Percentiles rank a stretch among this genome's conserved stretches.
These are phyloP conservation scores for Rousettus madagascariensis DNA, from an alignment of 2,797 vertebrate genomes.

Conservation along the genomic window DNA sequence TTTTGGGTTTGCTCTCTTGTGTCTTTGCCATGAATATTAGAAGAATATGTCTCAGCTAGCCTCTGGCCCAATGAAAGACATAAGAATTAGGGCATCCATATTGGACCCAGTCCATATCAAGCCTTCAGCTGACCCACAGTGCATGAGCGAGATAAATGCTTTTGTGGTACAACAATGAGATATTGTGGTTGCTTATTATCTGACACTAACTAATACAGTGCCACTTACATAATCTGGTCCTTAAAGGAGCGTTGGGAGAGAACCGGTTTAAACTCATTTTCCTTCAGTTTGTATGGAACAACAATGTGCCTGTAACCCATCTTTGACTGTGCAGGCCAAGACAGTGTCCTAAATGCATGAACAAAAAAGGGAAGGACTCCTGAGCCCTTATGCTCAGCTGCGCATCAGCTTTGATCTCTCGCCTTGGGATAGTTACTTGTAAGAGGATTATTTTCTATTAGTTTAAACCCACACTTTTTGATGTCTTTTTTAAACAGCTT, in stretches of 20 bases:
- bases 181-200: not conserved
- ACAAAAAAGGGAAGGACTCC: not conserved
- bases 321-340: not conserved
- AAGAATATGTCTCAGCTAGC: not conserved
- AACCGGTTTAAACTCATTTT: not conserved
- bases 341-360: not conserved
- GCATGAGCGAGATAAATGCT: not conserved
- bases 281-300: not conserved
- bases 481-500: not conserved
- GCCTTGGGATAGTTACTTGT: not conserved
- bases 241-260: not conserved
- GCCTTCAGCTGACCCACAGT: not conserved
- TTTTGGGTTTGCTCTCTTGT: not conserved
- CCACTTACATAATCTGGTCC: not conserved
- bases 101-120: not conserved
- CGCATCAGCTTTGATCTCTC: not conserved
- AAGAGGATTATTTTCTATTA: not conserved
- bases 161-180: not conserved
- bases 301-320: not conserved
- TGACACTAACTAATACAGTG: not conserved
- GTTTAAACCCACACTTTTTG: not conserved
- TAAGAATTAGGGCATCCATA: not conserved
- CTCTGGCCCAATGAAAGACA: not conserved
- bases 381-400: not conserved
- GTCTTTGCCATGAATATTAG: not conserved